phyloP scores from a whole-genome alignment of 2,797 vertebrate genomes.

The Lagorchestes hirsutus region DNA sequence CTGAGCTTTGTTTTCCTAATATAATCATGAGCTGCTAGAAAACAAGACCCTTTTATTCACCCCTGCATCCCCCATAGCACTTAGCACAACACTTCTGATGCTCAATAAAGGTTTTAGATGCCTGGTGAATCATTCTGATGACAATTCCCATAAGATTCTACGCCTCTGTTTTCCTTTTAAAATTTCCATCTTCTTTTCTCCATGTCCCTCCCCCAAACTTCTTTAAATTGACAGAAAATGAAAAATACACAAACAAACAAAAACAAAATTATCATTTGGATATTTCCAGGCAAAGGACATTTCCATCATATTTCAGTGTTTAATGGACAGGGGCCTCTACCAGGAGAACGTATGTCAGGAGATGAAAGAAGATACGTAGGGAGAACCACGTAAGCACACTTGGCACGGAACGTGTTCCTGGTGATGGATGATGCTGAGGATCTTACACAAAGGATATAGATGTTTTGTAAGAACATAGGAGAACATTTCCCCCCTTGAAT shows the following conservation, averaged over 20 bases:
- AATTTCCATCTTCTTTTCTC: constrained; percentile 25
- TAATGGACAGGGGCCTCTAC: neutral
- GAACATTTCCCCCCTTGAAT: neutral
- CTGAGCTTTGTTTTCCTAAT: neutral
- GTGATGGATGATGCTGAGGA: neutral
- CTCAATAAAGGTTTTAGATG: neutral
- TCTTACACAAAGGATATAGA: neutral
- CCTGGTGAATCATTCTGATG: neutral
- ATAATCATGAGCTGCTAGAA: neutral
- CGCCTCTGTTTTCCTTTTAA: neutral
- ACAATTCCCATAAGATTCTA: neutral
- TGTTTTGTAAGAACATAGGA: neutral
- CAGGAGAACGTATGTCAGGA: neutral
- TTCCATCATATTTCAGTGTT: neutral
- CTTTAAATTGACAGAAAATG: neutral
- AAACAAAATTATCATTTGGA: neutral
- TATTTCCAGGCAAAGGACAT: constrained; percentile 31
- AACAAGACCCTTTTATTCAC: neutral
- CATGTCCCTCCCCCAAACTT: neutral
- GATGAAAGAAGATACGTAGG: neutral
- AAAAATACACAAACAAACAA: neutral
- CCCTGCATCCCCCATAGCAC: neutral
- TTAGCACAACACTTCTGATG: neutral
- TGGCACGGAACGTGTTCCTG: neutral
- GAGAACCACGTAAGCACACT: neutral